Conservation (phyloP, 2,797 vertebrate species). For the Rhadinocentrus ornatus region DNA sequence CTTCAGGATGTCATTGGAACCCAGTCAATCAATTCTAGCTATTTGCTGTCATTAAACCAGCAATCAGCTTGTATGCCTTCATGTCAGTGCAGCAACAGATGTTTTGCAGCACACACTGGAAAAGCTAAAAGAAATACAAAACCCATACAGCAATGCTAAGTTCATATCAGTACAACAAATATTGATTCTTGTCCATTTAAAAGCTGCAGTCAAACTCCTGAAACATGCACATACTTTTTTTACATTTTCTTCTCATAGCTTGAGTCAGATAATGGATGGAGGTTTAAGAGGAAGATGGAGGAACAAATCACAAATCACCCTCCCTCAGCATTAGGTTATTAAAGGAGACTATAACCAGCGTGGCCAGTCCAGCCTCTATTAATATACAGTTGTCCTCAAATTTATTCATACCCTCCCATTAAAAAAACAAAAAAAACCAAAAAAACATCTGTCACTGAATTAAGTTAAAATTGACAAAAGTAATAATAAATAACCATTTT, state of each 20-base stretch:
- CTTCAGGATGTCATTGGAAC: conserved; percentile 54
- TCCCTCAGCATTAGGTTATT: conserved; percentile 7
- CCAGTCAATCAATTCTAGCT: conserved; percentile 76
- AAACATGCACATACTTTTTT: conserved; percentile 32
- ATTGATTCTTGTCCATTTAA: conserved; percentile 34
- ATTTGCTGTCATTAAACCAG: conserved; percentile 78
- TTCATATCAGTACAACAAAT: conserved; percentile 45
- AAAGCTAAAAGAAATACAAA: not conserved
- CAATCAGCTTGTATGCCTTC: conserved; percentile 76
- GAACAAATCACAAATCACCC: conserved; percentile 20
- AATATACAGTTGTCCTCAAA: not conserved
- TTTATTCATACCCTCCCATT: too few species aligned
- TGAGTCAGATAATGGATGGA: conserved; percentile 29
- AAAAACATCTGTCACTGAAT: too few species aligned
- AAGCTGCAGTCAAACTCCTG: conserved; percentile 41
- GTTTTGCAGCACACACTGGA: conserved; percentile 43
- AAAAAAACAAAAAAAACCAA: too few species aligned
- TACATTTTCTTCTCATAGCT: conserved; percentile 22
- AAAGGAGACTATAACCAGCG: conserved; percentile 26
- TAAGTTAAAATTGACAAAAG: too few species aligned
- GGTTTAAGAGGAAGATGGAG: conserved; percentile 7
- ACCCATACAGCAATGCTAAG: conserved; percentile 52
- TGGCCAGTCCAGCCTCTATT: conserved; percentile 33
- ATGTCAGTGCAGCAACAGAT: conserved; percentile 81
- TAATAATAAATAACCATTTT: too few species aligned